phyloP scores from a whole-genome alignment of 2,888 invertebrate genomes.

The Marronus borbonicus region DNA sequence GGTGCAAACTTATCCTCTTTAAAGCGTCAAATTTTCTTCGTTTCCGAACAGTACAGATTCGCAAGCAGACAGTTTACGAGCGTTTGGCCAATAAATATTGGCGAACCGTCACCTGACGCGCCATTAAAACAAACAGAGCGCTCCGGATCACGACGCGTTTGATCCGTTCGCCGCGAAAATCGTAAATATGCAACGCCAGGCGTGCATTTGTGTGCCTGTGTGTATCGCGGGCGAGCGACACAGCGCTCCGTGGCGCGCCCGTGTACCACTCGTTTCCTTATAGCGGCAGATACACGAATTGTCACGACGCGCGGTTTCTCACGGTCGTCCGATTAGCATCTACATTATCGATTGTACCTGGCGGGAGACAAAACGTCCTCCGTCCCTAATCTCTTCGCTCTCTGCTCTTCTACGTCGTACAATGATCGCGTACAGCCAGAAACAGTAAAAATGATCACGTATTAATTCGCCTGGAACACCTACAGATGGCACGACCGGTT shows the following conservation, averaged over 20 bases:
- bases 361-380: slow-evolving; percentile 51
- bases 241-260: neutral
- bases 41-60: neutral
- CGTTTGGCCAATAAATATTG: slow-evolving; percentile 6
- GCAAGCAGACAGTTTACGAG: neutral
- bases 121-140: slow-evolving; percentile 36
- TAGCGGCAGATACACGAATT: slow-evolving; percentile 15
- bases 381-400: slow-evolving; percentile 2
- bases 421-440: no score
- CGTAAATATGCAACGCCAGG: slow-evolving; percentile 1
- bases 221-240: slow-evolving; percentile 24
- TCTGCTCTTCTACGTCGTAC: neutral
- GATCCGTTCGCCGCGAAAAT: slow-evolving; percentile 32
- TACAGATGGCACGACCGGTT: no score
- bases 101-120: slow-evolving; percentile 30
- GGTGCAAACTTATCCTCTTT: no score
- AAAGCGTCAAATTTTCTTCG: no score
- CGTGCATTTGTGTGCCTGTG: slow-evolving; percentile 11
- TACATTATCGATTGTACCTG: slow-evolving; percentile 66
- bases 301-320: slow-evolving; percentile 58
- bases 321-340: slow-evolving; percentile 66
- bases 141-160: slow-evolving; percentile 28
- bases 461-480: no score
- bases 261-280: slow-evolving; percentile 2
- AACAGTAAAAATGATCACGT: no score